These are phyloP conservation scores for Malacoraja senta DNA, from an alignment of 2,797 vertebrate species.

Conservation along the genomic window DNA sequence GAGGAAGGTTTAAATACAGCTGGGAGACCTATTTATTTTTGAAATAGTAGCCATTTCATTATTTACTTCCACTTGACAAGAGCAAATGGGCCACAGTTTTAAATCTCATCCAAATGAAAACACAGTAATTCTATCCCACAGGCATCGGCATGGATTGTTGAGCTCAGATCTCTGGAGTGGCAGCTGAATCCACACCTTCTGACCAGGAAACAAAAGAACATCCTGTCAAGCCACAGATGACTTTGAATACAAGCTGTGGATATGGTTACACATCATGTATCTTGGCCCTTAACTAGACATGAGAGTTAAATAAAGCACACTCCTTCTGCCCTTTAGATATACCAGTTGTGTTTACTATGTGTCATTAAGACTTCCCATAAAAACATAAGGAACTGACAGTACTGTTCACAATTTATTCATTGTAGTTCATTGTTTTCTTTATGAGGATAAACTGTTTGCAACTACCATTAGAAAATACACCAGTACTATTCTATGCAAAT, in stretches of 20 bases:
- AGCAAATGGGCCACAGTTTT: too few relatives aligned
- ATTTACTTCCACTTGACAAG: too few relatives aligned
- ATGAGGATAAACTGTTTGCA: constrained; percentile 1
- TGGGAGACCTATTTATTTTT: too few relatives aligned
- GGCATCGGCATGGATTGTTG: too few relatives aligned
- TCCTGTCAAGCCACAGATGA: too few relatives aligned
- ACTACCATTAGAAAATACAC: not conserved
- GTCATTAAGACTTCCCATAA: constrained; percentile 14
- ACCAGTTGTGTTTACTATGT: constrained; percentile 11
- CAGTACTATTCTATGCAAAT: too few relatives aligned
- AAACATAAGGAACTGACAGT: constrained; percentile 20
- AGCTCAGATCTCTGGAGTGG: not conserved
- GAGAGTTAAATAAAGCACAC: constrained; percentile 22
- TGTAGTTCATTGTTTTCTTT: constrained; percentile 10
- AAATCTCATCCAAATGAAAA: too few relatives aligned
- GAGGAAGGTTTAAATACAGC: not conserved
- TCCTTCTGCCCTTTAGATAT: not conserved
- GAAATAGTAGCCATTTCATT: too few relatives aligned
- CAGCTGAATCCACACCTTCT: not conserved
- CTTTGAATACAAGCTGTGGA: not conserved
- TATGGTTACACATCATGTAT: not conserved
- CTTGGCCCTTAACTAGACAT: not conserved
- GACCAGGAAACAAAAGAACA: too few relatives aligned
- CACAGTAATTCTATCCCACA: too few relatives aligned
- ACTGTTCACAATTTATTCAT: not conserved